Base-by-base conservation (phyloP, 2,888 invertebrate genomes). In the Hemicrepidius hirtus region DNA sequence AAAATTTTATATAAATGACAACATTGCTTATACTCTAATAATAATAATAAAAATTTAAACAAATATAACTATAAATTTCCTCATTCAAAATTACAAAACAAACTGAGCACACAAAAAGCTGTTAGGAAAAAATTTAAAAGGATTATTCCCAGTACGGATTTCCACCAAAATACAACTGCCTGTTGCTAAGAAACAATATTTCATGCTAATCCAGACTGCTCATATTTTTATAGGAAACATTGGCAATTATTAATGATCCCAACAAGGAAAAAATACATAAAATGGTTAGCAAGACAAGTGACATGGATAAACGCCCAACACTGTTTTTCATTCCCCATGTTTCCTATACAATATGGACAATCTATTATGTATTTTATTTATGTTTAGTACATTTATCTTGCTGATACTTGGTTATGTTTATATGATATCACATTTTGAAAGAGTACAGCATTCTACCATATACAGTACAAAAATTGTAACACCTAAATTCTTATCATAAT, bases 1-100 rank as follows among this genome's bases (percentile, higher is more conserved):
- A 71, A 67, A 71, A 67, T 63, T 71, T 63, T 67, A 63, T 71
- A 71, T 62, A 71, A 71, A 63, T 46, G 44, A 63, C 32, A 63
- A 63, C 63, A 63, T 63, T 12, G 46, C 46, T 63, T 63, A 63
- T 44, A 63, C 13, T 63, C 12, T 63, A 46, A n/a, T 21, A 41
- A 24, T 35, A 40, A 20, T 57, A 46, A 46, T 18, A 63, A 32
- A 24, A 49, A 63, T 7, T 18, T 63, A 46, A 63, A 63, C 49
- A 62, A 62, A 41, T 24, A 5, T 24, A 44, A 44, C 44, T 44
- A 32, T 16, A 32, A 32, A 24, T 24, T 35, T 37, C 12, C 18
- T 35, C 20, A 16, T 24, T 53, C 6, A 7, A 18, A 57, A 57
- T 35, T 37, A 35, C 13, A 18, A 32, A 55, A 55, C 16, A 16